Evolutionary conservation across 2,797 vertebrate species (phyloP), one percentile per base, ranked within the genome.

Genomic region (Microctenopoma steveboyesi): DNA sequence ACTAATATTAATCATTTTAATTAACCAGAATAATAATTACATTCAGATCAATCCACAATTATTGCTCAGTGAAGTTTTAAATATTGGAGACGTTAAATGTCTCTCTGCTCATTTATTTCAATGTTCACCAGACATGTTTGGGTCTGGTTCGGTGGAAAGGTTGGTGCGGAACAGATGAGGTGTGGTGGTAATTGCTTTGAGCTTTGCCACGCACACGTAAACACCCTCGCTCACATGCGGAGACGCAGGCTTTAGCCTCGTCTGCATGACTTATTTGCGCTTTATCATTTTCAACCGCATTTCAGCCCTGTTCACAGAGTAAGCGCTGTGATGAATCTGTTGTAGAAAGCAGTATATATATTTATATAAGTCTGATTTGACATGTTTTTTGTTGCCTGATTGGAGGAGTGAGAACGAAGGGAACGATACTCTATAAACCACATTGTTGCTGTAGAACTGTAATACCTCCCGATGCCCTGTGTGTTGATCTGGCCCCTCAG

Each of bases 1-100:
- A 93, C 89, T 88, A 92, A 90, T 92, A 91, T 89, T 92, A 85
- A 91, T 92, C 58, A 84, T 92, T 92, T 86, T 89, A 93, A 93
- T 92, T 87, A 93, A 92, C 87, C 86, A 76, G 75, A 91, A 91
- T 91, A 84, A 91, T 93, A 91, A 93, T 92, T 92, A 79, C 87
- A 88, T 87, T 81, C 72, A 73, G 81, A 85, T 88, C 89, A 88
- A 84, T 89, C 82, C 74, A 72, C 79, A 89, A 83, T 91, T 88
- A 89, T 91, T 89, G 86, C 86, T 91, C 83, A 72, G 82, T 75
- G 78, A 86, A 83, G 85, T 92, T 89, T 91, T 89, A 85, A 90
- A 86, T 92, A 86, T 89, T 79, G 63, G 69, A 76, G 48, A 64
- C 77, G 67, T 33, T 68, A 83, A 82, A 39, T 25, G 67, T 77